Conservation (phyloP, 1,140 invertebrate genomes). For the Drosophila fuyamai region DNA sequence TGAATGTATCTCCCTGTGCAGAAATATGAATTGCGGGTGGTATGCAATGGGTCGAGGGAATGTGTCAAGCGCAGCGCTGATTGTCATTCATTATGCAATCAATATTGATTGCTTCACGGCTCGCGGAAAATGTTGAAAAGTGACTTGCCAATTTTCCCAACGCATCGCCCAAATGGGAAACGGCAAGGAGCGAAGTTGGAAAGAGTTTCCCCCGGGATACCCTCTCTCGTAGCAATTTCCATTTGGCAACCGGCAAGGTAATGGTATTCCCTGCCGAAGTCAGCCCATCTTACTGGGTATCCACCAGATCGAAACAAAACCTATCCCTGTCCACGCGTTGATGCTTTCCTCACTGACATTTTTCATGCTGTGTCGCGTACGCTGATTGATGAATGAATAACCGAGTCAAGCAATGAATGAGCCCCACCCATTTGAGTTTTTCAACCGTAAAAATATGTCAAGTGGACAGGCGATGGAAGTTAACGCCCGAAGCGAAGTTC, state of each 20-base stretch:
- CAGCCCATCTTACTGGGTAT: slow-evolving; percentile 32
- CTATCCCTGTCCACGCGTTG: slow-evolving; percentile 21
- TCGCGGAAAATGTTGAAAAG: slow-evolving; percentile 61
- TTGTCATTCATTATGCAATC: slow-evolving; percentile 83
- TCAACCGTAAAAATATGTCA: slow-evolving; percentile 70
- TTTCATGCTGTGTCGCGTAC: slow-evolving; percentile 72
- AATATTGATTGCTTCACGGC: slow-evolving; percentile 77
- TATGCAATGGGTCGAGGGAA: slow-evolving; percentile 1
- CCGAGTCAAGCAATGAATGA: slow-evolving; percentile 69
- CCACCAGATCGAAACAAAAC: neutral
- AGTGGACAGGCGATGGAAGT: slow-evolving; percentile 52
- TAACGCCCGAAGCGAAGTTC: slow-evolving; percentile 10
- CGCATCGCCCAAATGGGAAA: slow-evolving; percentile 40
- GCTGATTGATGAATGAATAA: slow-evolving; percentile 79
- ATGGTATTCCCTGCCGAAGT: slow-evolving; percentile 4
- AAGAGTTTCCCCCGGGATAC: slow-evolving; percentile 11
- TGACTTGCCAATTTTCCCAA: slow-evolving; percentile 77
- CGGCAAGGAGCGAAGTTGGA: neutral
- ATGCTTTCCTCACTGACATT: slow-evolving; percentile 58
- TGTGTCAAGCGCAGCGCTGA: slow-evolving; percentile 70
- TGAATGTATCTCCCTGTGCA: neutral
- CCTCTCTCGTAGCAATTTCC: neutral
- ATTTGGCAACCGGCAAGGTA: neutral
- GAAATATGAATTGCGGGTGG: slow-evolving; percentile 16
- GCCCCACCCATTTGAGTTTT: slow-evolving; percentile 49